Evolutionary conservation across 2,113 vertebrate species (phyloP), one percentile per base, ranked within the genome.

Genomic region (Paracyprichromis sp.): DNA sequence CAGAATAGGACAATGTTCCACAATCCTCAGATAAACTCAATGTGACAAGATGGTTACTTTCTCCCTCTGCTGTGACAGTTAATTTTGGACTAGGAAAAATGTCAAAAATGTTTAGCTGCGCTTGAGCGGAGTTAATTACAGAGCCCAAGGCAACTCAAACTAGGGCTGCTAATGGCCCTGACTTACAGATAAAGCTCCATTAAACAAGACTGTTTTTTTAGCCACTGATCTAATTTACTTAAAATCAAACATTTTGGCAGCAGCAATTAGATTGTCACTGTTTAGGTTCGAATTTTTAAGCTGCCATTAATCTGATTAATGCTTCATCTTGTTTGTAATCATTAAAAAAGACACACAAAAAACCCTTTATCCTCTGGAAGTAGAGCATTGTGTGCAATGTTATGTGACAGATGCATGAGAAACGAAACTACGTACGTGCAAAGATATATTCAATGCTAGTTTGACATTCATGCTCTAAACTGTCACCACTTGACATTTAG

Each of bases 51-150:
- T 96, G 97, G 96, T 97, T 97, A 97, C 97, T 97, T 97, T 98
- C 96, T 97, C 97, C 96, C 97, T 98, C 96, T 95, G 95, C 97
- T 97, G 97, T 98, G 98, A 98, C 98, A 98, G 98, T 98, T 98
- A 97, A 98, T 98, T 98, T 97, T 97, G 97, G 96, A 98, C 96
- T 95, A 98, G 97, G 97, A 98, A 97, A 98, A 98, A 97, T 97
- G 98, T 99, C 98, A 98, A 97, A 98, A 98, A 98, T 98, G 96
- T 98, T 99, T 99, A 99, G 98, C 97, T 97, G 97, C 97, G 98
- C 97, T 97, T 97, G 97, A 97, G 95, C 96, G 97, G 97, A 99
- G 97, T 99, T 99, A 98, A 99, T 99, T 98, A 98, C 97, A 95
- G 96, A 96, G 97, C 97, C 97, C 69, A 94, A 95, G 97, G 97